A percentile compares a stretch with the other conserved stretches of the same genome.
Evolutionary conservation across 1,140 invertebrate genomes (phyloP).

Genomic region (Cataglyphis hispanica): DNA sequence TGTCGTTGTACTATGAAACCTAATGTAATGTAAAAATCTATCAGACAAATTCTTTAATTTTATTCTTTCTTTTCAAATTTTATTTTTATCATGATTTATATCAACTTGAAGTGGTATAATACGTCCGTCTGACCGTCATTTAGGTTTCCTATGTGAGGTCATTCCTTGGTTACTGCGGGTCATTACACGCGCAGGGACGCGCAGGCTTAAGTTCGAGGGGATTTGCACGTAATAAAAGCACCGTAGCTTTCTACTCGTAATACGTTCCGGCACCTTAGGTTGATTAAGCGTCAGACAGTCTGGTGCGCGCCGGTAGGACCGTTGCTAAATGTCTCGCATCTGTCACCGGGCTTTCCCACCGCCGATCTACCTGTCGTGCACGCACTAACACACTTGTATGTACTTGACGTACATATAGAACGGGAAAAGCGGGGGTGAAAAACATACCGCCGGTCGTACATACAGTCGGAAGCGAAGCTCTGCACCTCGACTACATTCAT

Average conservation of each 20-base stretch:
- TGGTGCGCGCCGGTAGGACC: slow-evolving; percentile 71
- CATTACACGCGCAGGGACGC: background rate
- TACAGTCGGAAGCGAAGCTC: slow-evolving; percentile 40
- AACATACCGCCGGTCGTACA: slow-evolving; percentile 68
- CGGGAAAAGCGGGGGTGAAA: slow-evolving; percentile 66
- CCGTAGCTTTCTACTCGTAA: slow-evolving; percentile 56
- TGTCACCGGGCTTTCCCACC: slow-evolving; percentile 80
- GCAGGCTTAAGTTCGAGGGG: slow-evolving; percentile 42
- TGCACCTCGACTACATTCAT: slow-evolving; percentile 72
- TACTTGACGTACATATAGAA: background rate
- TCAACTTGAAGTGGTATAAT: background rate
- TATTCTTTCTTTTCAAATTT: background rate
- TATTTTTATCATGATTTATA: background rate
- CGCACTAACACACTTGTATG: slow-evolving; percentile 58
- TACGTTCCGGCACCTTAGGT: slow-evolving; percentile 77
- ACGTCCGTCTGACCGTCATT: slow-evolving; percentile 2
- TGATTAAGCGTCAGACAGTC: slow-evolving; percentile 80
- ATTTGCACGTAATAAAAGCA: slow-evolving; percentile 65
- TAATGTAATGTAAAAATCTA: background rate
- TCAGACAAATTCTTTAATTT: background rate
- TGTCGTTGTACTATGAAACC: background rate
- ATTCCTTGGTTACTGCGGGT: background rate
- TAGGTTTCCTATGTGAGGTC: background rate
- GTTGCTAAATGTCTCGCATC: slow-evolving; percentile 82
- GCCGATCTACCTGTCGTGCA: slow-evolving; percentile 66